Conservation (phyloP, 2,113 vertebrate genomes). For the Hyla sarda region DNA sequence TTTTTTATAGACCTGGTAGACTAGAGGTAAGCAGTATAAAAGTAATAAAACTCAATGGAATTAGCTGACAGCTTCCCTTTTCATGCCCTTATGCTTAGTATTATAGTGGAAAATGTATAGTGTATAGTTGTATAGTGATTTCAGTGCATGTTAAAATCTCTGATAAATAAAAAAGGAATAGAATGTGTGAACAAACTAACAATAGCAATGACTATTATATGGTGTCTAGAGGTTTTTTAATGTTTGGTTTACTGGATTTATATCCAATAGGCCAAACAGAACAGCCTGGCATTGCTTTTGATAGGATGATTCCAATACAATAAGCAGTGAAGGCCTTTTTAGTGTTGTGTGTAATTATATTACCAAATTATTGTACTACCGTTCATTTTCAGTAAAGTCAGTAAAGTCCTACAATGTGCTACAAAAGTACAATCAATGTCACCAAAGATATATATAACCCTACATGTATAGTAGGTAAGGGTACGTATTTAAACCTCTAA, state of each 20-base stretch:
- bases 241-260: not conserved
- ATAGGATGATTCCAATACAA: too few species aligned
- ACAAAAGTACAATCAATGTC: too few species aligned
- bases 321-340: not conserved
- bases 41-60: too few species aligned
- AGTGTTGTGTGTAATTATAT: not conserved
- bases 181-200: not conserved
- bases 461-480: too few species aligned
- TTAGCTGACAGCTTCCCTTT: too few species aligned
- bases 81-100: too few species aligned
- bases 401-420: not conserved
- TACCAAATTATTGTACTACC: not conserved
- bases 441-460: too few species aligned
- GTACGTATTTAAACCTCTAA: too few species aligned
- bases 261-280: not conserved
- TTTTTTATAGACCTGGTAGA: too few species aligned
- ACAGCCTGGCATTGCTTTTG: not conserved
- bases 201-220: not conserved
- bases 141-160: not conserved
- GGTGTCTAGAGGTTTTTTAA: not conserved
- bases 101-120: too few species aligned
- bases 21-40: too few species aligned
- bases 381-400: not conserved
- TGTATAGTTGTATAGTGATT: too few species aligned
- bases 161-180: not conserved